Evolutionary conservation across 2,113 vertebrate genomes (phyloP).

Genomic region (Rhinoderma darwinii): DNA sequence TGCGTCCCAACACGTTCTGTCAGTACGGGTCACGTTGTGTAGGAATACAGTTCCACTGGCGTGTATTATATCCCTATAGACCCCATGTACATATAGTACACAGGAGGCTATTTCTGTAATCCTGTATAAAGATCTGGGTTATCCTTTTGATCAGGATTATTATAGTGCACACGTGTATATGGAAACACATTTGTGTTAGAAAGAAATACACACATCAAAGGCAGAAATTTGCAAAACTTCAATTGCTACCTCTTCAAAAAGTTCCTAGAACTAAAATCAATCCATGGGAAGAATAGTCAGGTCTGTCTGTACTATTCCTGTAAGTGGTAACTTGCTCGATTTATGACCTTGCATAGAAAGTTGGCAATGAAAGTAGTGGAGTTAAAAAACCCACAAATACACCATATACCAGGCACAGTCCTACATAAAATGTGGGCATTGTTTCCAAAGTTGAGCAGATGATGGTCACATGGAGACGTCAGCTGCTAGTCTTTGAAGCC

Average conservation of each 20-base stretch:
- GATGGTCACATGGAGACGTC: conserved; percentile 26
- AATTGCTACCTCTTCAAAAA: not conserved
- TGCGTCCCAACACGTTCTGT: too few species aligned
- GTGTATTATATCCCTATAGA: not conserved
- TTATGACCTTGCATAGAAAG: not conserved
- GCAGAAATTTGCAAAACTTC: not conserved
- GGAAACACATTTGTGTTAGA: not conserved
- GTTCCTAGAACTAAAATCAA: not conserved
- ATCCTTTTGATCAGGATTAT: not conserved
- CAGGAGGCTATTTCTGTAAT: not conserved
- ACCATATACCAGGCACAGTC: not conserved
- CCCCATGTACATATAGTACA: not conserved
- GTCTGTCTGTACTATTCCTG: conserved; percentile 17
- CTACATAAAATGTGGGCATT: not conserved
- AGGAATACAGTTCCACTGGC: not conserved
- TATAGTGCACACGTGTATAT: not conserved
- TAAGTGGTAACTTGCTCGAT: not conserved
- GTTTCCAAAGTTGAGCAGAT: not conserved
- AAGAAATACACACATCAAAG: conserved; percentile 30
- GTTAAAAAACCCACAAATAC: not conserved
- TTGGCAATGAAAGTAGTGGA: conserved; percentile 9
- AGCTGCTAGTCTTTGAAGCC: conserved; percentile 13
- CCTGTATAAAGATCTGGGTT: not conserved
- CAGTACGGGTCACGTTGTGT: too few species aligned
- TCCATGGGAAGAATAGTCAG: not conserved